Base-by-base conservation (phyloP, 2,113 vertebrate genomes). In the Hippocampus abdominalis region DNA sequence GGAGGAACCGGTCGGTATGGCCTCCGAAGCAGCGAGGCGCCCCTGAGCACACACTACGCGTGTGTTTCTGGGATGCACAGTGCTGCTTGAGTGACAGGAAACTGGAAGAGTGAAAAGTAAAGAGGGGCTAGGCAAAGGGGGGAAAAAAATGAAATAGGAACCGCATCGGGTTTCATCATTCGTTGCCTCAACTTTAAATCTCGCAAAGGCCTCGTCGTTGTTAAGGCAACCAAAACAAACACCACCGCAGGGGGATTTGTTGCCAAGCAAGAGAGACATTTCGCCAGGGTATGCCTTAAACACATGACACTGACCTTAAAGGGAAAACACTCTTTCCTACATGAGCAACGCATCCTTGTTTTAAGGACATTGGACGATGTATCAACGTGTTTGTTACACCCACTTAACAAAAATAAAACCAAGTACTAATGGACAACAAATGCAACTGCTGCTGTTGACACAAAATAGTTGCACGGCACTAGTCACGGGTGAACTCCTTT, bases 161-260 rank as follows among this genome's bases (percentile, higher is more conserved):
- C 9, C 20, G 40, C 13, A 62, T 39, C 21, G 12, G 36, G 9
- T 40, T 42, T 39, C 36, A 23, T 40, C 61, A 12, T 63, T 63
- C 61, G n/a, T 10, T 63, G 54, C 10, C 54, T 63, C 20, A 11
- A 6, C 3, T 63, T 63, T 4, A 42, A 23, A 63, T 42, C 61
- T 63, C 61, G 11, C 36, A n/a, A 42, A 23, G 39, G n/a, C 39
- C 39, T 4, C 0, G 13, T 64, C 36, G 72, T 84, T 77, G 60
- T 71, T 10, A 75, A 70, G 72, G 68, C 70, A 61, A 71, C 72
- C 73, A 85, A 85, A 84, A 78, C 81, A 88, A 84, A 84, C 72
- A 77, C 25, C 57, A 20, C 69, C 60, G 20, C 65, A 73, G 36
- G 68, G 16, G 2, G 20, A 60, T 69, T 16, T 68, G 76, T 69